Evolutionary conservation across 2,113 vertebrate genomes (phyloP).

Genomic region (Speoplatyrhinus poulsoni): DNA sequence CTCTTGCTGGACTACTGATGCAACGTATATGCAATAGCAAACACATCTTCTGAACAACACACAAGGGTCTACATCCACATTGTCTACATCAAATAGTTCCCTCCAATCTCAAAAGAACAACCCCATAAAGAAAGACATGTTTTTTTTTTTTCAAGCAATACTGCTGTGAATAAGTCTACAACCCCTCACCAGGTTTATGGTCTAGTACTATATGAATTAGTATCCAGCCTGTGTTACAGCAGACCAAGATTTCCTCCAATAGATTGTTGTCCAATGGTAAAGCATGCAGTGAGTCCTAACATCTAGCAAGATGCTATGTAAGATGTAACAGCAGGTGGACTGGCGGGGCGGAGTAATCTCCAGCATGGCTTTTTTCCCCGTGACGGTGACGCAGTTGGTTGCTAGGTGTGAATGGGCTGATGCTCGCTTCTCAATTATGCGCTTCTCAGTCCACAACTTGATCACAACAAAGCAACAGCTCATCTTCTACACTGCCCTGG

Average conservation of each 20-base stretch:
- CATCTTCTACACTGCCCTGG: constrained; percentile 49
- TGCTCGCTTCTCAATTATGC: constrained; percentile 69
- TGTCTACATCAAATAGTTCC: constrained; percentile 52
- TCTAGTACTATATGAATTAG: too few relatives aligned
- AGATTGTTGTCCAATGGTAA: too few relatives aligned
- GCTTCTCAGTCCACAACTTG: constrained; percentile 74
- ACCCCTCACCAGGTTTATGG: too few relatives aligned
- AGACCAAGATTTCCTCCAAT: too few relatives aligned
- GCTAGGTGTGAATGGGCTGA: constrained; percentile 81
- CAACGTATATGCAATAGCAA: constrained; percentile 79
- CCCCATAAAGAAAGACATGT: too few relatives aligned
- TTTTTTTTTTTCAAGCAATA: too few relatives aligned
- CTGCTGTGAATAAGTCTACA: too few relatives aligned
- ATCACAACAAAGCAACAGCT: constrained; percentile 76
- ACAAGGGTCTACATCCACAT: constrained; percentile 63
- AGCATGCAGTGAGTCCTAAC: not conserved
- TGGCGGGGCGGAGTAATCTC: constrained; percentile 63
- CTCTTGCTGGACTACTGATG: constrained; percentile 72
- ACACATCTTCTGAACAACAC: constrained; percentile 62
- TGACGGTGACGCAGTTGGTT: constrained; percentile 77
- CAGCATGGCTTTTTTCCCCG: constrained; percentile 27
- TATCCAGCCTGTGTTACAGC: too few relatives aligned
- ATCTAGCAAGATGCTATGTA: not conserved
- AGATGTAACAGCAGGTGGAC: constrained; percentile 18
- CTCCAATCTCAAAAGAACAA: constrained; percentile 7